Conservation (phyloP, 2,888 invertebrate genomes). For the Balanococcus diminutus region DNA sequence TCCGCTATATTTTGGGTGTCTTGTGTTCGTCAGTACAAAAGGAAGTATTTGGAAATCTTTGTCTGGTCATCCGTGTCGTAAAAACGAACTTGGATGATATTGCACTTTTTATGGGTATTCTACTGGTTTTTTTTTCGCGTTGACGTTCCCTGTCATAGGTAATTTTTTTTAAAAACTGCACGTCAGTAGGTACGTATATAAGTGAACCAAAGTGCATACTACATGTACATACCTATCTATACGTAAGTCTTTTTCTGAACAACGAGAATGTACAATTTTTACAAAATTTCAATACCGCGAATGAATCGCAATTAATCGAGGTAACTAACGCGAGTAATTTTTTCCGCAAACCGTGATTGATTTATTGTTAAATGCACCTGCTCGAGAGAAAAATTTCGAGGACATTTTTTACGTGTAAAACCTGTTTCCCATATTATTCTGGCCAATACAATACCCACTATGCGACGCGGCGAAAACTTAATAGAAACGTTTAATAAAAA, state of each 20-base stretch:
- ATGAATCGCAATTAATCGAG: background rate
- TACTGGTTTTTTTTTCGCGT: background rate
- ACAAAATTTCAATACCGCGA: background rate
- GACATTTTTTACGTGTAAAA: background rate
- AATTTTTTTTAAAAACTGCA: background rate
- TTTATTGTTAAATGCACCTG: conserved; percentile 23
- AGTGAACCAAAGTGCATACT: too few relatives aligned
- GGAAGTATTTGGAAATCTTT: conserved; percentile 29
- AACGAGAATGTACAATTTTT: background rate
- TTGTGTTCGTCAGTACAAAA: background rate
- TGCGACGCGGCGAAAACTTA: conserved; percentile 8
- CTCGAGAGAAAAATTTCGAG: conserved; percentile 23
- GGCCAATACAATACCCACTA: background rate
- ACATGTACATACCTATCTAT: background rate
- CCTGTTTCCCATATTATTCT: background rate
- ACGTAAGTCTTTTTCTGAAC: background rate
- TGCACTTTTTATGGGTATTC: background rate
- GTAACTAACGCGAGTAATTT: background rate
- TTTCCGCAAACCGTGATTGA: conserved; percentile 21
- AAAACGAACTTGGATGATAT: conserved; percentile 41
- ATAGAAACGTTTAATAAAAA: conserved; percentile 37
- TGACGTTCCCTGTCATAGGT: too few relatives aligned
- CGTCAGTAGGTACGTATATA: too few relatives aligned
- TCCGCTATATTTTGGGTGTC: conserved; percentile 42
- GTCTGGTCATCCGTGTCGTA: conserved; percentile 47